A percentile compares a stretch with the other conserved stretches of the same genome.
These are phyloP conservation scores for Nasonia oneida DNA, from an alignment of 2,888 invertebrate species.

Conservation along the genomic window DNA sequence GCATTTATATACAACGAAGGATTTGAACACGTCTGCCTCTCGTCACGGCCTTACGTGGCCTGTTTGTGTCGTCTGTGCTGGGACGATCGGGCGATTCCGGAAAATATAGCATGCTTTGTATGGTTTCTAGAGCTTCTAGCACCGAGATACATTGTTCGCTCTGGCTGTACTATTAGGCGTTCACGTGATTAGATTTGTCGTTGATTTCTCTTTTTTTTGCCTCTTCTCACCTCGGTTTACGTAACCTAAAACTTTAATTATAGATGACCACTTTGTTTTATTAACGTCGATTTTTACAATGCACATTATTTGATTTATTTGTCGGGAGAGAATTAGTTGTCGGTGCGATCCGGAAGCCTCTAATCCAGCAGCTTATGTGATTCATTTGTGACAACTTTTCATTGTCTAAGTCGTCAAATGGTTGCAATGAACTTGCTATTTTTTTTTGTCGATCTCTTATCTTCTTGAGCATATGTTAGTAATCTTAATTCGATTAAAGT, in stretches of 20 bases:
- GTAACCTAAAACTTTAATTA: slow-evolving; percentile 61
- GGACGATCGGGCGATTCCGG: neutral
- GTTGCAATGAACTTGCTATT: neutral
- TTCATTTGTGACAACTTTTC: slow-evolving; percentile 17
- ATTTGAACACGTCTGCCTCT: slow-evolving; percentile 11
- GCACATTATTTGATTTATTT: slow-evolving; percentile 5
- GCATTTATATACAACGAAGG: neutral
- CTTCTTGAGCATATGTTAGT: slow-evolving; percentile 32
- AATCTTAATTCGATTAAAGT: slow-evolving; percentile 25
- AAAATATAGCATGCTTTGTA: slow-evolving; percentile 19
- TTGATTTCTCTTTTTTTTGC: slow-evolving; percentile 39
- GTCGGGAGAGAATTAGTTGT: neutral
- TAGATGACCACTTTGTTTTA: slow-evolving; percentile 36
- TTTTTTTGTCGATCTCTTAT: slow-evolving; percentile 12
- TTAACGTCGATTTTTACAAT: neutral
- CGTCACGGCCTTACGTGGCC: slow-evolving; percentile 49
- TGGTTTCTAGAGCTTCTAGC: slow-evolving; percentile 23
- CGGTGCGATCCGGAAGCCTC: neutral
- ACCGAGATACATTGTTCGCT: slow-evolving; percentile 17
- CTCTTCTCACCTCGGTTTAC: slow-evolving; percentile 31
- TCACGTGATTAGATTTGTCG: slow-evolving; percentile 49
- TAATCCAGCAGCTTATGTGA: neutral
- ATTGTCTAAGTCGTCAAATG: neutral
- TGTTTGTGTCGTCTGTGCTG: neutral
- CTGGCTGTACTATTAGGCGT: neutral